Evolutionary conservation across 2,888 invertebrate species (phyloP).

Genomic region (Tridacna crocea): DNA sequence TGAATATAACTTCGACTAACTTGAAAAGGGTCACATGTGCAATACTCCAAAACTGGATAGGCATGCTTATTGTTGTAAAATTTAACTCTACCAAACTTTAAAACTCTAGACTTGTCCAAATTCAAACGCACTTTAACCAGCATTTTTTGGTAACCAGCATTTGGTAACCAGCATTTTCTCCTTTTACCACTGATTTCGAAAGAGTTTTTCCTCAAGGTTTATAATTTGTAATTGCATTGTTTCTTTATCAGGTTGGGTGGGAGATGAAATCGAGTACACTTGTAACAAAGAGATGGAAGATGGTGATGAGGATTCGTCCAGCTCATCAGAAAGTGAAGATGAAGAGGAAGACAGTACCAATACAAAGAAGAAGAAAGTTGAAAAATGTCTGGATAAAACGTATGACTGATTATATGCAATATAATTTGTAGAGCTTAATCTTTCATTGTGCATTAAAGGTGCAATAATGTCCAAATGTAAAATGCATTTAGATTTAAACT

Average conservation of each 20-base stretch:
- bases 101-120: too few relatives aligned
- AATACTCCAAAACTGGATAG: too few relatives aligned
- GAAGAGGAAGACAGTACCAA: conserved; percentile 37
- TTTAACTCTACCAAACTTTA: background rate
- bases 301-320: conserved; percentile 42
- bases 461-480: too few relatives aligned
- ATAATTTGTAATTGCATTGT: background rate
- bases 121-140: too few relatives aligned
- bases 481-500: too few relatives aligned
- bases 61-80: background rate
- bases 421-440: background rate
- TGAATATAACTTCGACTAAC: too few relatives aligned
- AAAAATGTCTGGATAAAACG: conserved; percentile 62
- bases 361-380: conserved; percentile 43
- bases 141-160: too few relatives aligned
- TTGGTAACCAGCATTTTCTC: too few relatives aligned
- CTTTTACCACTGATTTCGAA: too few relatives aligned
- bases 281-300: conserved; percentile 35
- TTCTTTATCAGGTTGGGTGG: conserved; percentile 69
- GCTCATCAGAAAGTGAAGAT: conserved; percentile 53
- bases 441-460: background rate
- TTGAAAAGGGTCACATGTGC: too few relatives aligned
- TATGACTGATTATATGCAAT: conserved; percentile 29
- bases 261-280: conserved; percentile 68
- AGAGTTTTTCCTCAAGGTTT: too few relatives aligned